Evolutionary conservation across 2,113 vertebrate species (phyloP), one percentile per base, ranked within the genome.

Genomic region (Perca schrenkii): DNA sequence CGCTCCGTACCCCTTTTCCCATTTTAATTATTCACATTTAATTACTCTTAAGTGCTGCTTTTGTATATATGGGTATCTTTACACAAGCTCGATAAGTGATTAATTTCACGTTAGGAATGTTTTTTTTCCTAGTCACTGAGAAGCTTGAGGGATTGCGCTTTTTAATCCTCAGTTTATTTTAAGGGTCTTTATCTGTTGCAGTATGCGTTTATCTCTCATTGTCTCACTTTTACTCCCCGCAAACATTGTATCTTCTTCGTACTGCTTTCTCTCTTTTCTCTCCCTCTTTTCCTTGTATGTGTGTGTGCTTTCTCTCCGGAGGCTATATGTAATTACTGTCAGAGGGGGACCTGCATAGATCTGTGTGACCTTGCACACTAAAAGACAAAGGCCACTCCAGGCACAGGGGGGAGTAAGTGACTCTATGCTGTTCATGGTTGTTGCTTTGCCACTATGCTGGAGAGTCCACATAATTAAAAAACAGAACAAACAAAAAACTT

Each of bases 281-380:
- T 64, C 36, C 31, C n/a, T 22, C 21, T 85, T 83, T 79, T 84
- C 80, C 72, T 65, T 77, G 62, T 84, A 22, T 86, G 57, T 78
- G 79, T 73, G 61, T 76, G 77, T 77, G 70, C 79, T 34, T 60
- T 84, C 80, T 89, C 90, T 93, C 92, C 58, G 76, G 89, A 90
- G 93, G 89, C 92, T 68, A 82, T 87, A 83, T 93, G 92, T 94
- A 93, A 94, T 94, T 93, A 93, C 91, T 94, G 93, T 93, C 91
- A 78, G 75, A 90, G 90, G 88, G 91, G 86, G 79, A 85, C 89
- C 89, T 74, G 89, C 82, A 86, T 70, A 86, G 92, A 91, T 91
- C 88, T 91, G 60, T 75, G 86, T 89, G 89, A 93, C 92, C 92
- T 94, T 94, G 90, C 87, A 85, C 87, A 84, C 83, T 75, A 52